phyloP scores from a whole-genome alignment of 1,140 invertebrate species.

The Orius laevigatus region DNA sequence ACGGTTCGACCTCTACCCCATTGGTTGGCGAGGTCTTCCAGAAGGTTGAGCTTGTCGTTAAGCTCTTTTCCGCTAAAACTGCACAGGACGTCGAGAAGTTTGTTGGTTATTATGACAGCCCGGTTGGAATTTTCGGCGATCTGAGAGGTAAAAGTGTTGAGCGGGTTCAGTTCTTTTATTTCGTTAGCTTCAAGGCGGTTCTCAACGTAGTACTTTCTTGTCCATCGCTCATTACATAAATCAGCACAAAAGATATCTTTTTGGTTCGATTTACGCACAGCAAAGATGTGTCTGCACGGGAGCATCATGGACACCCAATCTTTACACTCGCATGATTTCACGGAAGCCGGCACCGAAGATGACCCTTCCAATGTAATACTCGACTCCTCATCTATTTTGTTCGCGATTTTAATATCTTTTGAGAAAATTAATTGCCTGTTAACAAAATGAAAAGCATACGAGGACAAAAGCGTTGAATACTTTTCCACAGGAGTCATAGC shows the following conservation, averaged over 20 bases:
- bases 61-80: too few species aligned
- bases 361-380: not conserved
- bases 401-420: not conserved
- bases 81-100: not conserved
- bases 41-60: too few species aligned
- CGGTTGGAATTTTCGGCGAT: not conserved
- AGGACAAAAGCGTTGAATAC: slow-evolving; percentile 4
- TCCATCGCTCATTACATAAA: slow-evolving; percentile 4
- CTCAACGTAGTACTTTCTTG: slow-evolving; percentile 4
- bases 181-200: not conserved
- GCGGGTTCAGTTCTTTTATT: too few species aligned
- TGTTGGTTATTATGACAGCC: not conserved
- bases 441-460: slow-evolving; percentile 5
- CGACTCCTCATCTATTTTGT: not conserved
- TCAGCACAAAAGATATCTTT: not conserved
- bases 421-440: not conserved
- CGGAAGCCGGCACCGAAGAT: not conserved
- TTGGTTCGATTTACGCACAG: not conserved
- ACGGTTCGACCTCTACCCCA: too few species aligned
- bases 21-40: too few species aligned
- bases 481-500: not conserved
- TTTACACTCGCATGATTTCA: not conserved
- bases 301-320: slow-evolving; percentile 2
- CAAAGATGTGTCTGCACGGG: not conserved
- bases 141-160: too few species aligned